A percentile compares a stretch with the other conserved stretches of the same genome.
Conservation (phyloP, 1,140 invertebrate genomes). For the Conus ventricosus region DNA sequence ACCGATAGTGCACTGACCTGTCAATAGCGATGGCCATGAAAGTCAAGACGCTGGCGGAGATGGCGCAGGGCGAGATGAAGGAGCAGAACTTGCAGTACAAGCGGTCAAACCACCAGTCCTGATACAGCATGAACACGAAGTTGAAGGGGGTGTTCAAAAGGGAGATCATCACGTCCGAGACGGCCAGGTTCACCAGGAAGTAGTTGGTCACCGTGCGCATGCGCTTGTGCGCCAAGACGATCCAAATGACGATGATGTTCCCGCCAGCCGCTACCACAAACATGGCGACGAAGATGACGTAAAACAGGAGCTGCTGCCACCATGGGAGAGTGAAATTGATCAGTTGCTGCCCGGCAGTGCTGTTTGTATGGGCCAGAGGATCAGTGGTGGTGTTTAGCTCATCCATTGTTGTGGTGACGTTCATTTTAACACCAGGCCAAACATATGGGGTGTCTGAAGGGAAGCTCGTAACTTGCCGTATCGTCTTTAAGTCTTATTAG, state of each 20-base stretch:
- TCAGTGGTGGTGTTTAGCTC: neutral
- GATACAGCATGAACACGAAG: constrained; percentile 90
- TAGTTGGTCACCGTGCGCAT: constrained; percentile 98
- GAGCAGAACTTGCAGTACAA: constrained; percentile 91
- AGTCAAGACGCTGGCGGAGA: constrained; percentile 91
- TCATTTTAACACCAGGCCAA: neutral
- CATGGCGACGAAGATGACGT: constrained; percentile 84
- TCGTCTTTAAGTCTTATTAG: too few relatives aligned
- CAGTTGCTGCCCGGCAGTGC: neutral
- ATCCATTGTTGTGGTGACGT: neutral
- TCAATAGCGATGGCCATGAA: constrained; percentile 96
- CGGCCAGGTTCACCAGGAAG: constrained; percentile 93
- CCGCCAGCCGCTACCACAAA: constrained; percentile 93
- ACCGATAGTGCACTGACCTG: constrained; percentile 80
- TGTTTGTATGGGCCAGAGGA: neutral
- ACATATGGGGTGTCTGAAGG: neutral
- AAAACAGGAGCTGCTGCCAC: constrained; percentile 69
- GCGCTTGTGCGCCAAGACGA: constrained; percentile 88
- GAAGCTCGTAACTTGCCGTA: too few relatives aligned
- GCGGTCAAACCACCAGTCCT: constrained; percentile 88
- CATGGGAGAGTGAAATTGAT: constrained; percentile 58
- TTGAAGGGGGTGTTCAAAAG: constrained; percentile 95
- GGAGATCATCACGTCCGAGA: constrained; percentile 94
- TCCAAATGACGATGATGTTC: constrained; percentile 96
- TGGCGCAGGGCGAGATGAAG: constrained; percentile 91